Evolutionary conservation across 1,140 invertebrate species (phyloP), one percentile per base, ranked within the genome.

Genomic region (Sesamia nonagrioides): DNA sequence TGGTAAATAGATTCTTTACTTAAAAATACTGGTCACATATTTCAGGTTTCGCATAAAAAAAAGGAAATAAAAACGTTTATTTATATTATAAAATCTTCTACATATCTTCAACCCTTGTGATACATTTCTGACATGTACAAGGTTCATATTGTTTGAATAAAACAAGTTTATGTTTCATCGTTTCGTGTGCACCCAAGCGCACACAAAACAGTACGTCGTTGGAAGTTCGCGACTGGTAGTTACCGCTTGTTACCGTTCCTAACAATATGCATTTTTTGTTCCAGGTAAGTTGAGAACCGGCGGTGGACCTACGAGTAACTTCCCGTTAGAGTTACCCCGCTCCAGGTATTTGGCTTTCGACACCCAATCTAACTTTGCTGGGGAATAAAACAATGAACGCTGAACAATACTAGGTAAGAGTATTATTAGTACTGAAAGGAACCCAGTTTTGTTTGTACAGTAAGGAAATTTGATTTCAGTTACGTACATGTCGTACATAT

Each of bases 211-310:
- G 18, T 68, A 42, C 63, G 15, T 68, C 48, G 21, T 13, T 8
- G 5, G 9, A 18, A 42, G 37, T 66, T 66, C 9, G 11, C 35
- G 9, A 13, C 58, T 17, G 5, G 15, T 37, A 61, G 60, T 63
- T 63, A 63, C 7, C 60, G n/a, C 60, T 63, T 48, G 63, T 73
- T 73, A 56, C 37, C 13, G 52, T 68, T 73, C 11, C 71, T 73
- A 73, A 73, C 52, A n/a, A 21, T 56, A 21, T 45, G 33, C 60
- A 58, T 73, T 73, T 73, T 73, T 73, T 42, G 35, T 73, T 60
- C 8, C 71, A 73, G 71, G 71, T 73, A 73, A 73, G 71, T 73
- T 73, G 35, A 56, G 17, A 56, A 11, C 37, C 15, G 18, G 33
- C 48, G 0, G 7, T 27, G 18, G 48, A 17, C 9, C 48, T 17